Conservation (phyloP, 1,140 invertebrate genomes). For the Acromyrmex charruanus region DNA sequence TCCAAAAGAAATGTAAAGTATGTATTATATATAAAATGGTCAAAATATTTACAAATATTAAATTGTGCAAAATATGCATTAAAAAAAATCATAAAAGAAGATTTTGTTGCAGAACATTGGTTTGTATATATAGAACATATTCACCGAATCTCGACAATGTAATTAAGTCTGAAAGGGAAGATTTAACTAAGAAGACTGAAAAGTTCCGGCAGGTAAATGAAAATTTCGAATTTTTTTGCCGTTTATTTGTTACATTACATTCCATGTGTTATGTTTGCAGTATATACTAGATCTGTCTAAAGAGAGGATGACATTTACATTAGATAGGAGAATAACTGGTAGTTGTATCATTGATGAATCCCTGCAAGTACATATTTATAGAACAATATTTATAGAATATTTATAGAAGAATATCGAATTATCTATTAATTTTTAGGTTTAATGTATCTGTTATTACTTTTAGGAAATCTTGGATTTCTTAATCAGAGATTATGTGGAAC, state of each 20-base stretch:
- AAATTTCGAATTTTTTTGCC: not conserved
- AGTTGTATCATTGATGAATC: slow-evolving; percentile 91
- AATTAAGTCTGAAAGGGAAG: slow-evolving; percentile 82
- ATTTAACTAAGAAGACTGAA: slow-evolving; percentile 85
- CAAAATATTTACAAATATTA: not conserved
- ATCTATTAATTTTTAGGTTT: not conserved
- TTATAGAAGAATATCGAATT: slow-evolving; percentile 47
- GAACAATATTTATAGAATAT: slow-evolving; percentile 45
- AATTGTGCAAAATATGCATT: not conserved
- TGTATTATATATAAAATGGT: not conserved
- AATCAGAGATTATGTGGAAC: slow-evolving; percentile 92
- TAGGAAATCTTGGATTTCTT: slow-evolving; percentile 91
- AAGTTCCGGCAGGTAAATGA: slow-evolving; percentile 82
- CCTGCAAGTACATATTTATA: slow-evolving; percentile 86
- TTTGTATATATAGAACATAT: slow-evolving; percentile 84
- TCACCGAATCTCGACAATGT: slow-evolving; percentile 81
- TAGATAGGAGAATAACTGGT: slow-evolving; percentile 88
- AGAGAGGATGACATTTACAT: slow-evolving; percentile 83
- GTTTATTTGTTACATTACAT: not conserved
- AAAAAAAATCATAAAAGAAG: not conserved
- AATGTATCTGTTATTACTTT: slow-evolving; percentile 47
- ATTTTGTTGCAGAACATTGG: slow-evolving; percentile 79
- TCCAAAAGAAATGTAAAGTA: not conserved
- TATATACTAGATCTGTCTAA: slow-evolving; percentile 80
- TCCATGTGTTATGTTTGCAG: slow-evolving; percentile 70